These are phyloP conservation scores for Nephrotoma flavescens DNA, from an alignment of 2,888 invertebrate genomes.

Conservation along the genomic window DNA sequence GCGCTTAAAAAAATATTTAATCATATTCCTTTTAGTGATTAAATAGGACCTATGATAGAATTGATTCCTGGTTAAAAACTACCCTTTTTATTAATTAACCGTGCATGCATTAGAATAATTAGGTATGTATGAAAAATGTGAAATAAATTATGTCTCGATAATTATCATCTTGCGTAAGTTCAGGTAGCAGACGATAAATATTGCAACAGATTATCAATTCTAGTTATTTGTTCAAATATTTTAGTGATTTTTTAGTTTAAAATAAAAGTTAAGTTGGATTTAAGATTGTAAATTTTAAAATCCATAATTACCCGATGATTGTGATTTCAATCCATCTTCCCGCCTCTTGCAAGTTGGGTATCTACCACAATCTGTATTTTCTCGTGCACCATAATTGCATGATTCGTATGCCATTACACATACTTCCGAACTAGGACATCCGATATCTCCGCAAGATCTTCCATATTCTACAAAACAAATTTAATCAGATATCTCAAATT, in stretches of 20 bases:
- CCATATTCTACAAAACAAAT: slow-evolving; percentile 49
- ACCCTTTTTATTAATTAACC: background rate
- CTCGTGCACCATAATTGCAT: slow-evolving; percentile 43
- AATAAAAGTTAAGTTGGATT: background rate
- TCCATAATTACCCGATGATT: background rate
- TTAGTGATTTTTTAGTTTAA: background rate
- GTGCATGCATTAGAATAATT: too few relatives aligned
- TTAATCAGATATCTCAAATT: background rate
- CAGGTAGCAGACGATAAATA: too few relatives aligned
- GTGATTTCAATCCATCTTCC: slow-evolving; percentile 27
- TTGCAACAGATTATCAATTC: background rate
- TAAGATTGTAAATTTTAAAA: background rate
- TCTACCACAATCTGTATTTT: slow-evolving; percentile 42
- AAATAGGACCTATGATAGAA: background rate
- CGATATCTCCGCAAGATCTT: slow-evolving; percentile 61
- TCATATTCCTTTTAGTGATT: background rate
- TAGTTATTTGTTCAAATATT: background rate
- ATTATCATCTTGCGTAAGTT: too few relatives aligned
- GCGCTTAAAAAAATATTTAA: background rate
- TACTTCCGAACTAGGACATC: slow-evolving; percentile 53
- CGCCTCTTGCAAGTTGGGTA: slow-evolving; percentile 52
- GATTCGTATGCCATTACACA: slow-evolving; percentile 53
- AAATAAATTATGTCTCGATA: too few relatives aligned
- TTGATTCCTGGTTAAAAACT: too few relatives aligned
- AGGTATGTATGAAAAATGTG: too few relatives aligned